Evolutionary conservation across 2,888 invertebrate species (phyloP), one percentile per base, ranked within the genome.

Genomic region (Ophion slaviceki): DNA sequence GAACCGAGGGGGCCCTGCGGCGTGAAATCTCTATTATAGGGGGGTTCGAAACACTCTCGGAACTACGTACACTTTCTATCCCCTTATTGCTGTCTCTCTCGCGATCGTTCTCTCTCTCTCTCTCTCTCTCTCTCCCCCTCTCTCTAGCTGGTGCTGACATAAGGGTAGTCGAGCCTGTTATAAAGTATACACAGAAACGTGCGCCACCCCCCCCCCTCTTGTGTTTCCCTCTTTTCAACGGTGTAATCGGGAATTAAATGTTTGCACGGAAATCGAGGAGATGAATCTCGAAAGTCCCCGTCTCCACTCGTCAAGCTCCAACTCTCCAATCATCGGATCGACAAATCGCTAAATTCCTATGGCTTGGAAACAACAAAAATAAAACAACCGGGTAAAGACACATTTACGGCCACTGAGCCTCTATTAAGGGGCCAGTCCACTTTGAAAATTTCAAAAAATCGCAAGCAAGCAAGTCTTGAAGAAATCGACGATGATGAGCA

Each of bases 11-110:
- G 92, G 91, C 90, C 92, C 90, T 85, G 92, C 93, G 93, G 94
- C 93, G 94, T 94, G 94, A 94, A 94, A 94, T 94, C 94, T 94
- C 93, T 93, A 94, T 94, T 94, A 94, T 93, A 89, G 90, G 90
- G 91, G 82, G 81, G 83, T 45, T 61, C 40, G 68, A 64, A 74
- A 74, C 77, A 77, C 82, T 82, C 86, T 28, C 10, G 78, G 83
- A 83, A 84, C 64, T 70, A 78, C 70, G 57, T 70, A 45, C 61
- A 66, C n/a, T 66, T 72, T 53, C 66, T 61, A 57, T n/a, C 32
- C 47, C 61, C 68, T n/a, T 75, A 47, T 20, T 17, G 53, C 61
- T 78, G 71, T 84, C 79, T 71, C 47, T 47, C 67, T 24, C 24
- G 24, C 24, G 24, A 24, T 24, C 1, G 24, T 24, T 24, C 66